Percentiles rank a stretch among this genome's conserved stretches.
Conservation (phyloP, 2,113 vertebrate species). For the Pelodiscus sinensis region DNA sequence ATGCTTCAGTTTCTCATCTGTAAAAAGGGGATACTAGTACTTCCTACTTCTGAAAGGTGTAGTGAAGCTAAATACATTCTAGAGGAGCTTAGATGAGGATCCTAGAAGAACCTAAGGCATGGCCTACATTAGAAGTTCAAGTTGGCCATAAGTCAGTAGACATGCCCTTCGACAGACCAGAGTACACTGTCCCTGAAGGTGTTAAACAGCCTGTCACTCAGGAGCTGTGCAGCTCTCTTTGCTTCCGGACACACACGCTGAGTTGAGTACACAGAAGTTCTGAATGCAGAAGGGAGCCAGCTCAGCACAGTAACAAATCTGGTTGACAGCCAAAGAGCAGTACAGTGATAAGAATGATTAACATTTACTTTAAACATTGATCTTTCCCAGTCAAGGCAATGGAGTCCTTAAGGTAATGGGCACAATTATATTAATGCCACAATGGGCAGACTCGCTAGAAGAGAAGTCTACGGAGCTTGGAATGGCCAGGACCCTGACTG, state of each 20-base stretch:
- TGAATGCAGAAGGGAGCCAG: background rate
- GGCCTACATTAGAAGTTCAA: background rate
- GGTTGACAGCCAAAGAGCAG: background rate
- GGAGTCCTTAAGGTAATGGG: background rate
- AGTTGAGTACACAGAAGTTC: background rate
- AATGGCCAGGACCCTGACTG: background rate
- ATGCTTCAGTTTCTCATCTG: background rate
- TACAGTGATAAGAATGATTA: background rate
- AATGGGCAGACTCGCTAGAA: background rate
- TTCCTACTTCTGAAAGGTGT: background rate
- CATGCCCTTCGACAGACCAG: background rate
- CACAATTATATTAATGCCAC: fast-evolving
- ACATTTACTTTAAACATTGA: background rate
- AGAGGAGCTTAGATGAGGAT: background rate
- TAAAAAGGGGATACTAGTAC: background rate
- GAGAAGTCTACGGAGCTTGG: background rate
- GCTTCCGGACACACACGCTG: background rate
- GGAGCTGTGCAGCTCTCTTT: background rate
- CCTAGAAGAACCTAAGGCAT: background rate
- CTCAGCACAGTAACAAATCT: background rate
- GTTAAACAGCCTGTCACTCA: background rate
- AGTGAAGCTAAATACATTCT: background rate
- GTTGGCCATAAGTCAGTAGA: background rate
- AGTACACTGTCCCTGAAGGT: background rate
- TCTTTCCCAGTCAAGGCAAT: background rate